Conservation (phyloP, 2,113 vertebrate species). For the Rhinopomastus cyanomelas region DNA sequence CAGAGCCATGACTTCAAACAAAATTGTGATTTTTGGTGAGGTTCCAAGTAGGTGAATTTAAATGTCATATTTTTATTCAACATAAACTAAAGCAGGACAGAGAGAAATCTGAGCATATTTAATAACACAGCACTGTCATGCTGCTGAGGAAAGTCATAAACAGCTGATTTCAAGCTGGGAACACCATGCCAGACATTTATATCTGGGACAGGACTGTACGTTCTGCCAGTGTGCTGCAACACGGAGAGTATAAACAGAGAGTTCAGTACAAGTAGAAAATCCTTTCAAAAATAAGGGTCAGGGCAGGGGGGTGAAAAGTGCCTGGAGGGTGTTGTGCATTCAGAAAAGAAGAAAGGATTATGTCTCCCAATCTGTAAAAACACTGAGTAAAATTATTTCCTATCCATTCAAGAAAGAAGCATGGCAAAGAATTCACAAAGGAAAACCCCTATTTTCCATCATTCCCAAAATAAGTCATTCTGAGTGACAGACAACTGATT, state of each 20-base stretch:
- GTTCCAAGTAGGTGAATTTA: constrained; percentile 41
- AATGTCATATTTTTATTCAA: constrained; percentile 16
- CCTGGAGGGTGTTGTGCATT: not conserved
- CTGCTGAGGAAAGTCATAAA: constrained; percentile 50
- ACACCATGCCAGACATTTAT: constrained; percentile 55
- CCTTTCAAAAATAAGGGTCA: not conserved
- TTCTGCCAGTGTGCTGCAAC: constrained; percentile 44
- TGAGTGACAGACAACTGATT: not conserved
- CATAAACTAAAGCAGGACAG: constrained; percentile 14
- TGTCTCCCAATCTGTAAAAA: not conserved
- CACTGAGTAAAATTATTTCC: not conserved
- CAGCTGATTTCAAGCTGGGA: constrained; percentile 36
- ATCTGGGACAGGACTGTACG: constrained; percentile 50
- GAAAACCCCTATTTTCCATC: not conserved
- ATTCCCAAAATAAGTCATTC: not conserved
- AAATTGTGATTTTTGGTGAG: constrained; percentile 3
- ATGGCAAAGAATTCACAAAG: not conserved
- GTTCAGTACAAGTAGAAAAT: constrained; percentile 7
- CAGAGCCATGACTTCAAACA: not conserved
- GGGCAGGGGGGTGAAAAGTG: not conserved
- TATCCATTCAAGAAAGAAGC: not conserved
- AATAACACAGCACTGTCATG: constrained; percentile 1
- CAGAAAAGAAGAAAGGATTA: not conserved
- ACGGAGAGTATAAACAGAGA: not conserved
- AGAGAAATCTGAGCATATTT: constrained; percentile 37